Conservation (phyloP, 2,888 invertebrate species). For the Amblyteles armatorius region DNA sequence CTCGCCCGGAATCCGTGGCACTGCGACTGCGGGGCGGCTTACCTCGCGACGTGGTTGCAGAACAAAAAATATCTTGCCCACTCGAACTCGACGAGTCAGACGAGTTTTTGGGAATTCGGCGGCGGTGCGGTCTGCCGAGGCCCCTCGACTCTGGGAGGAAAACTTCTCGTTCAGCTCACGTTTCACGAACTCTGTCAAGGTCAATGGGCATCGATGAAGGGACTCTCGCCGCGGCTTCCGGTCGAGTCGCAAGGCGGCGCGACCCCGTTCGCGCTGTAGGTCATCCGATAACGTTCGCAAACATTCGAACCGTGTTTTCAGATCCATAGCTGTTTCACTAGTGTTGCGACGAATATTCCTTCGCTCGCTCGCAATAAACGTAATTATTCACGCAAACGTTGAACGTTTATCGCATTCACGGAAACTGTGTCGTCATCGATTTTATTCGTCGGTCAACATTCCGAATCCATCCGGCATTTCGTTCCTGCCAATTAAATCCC, state of each 20-base stretch:
- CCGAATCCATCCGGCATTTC: not conserved
- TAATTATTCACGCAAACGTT: too few relatives aligned
- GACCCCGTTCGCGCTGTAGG: slow-evolving; percentile 32
- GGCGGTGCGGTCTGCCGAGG: slow-evolving; percentile 87
- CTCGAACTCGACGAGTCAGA: slow-evolving; percentile 60
- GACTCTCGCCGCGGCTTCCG: slow-evolving; percentile 88
- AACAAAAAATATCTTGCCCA: slow-evolving; percentile 71
- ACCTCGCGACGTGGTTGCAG: slow-evolving; percentile 88
- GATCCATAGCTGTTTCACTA: too few relatives aligned
- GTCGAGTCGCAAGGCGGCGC: slow-evolving; percentile 78
- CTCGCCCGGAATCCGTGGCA: slow-evolving; percentile 93
- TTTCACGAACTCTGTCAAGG: slow-evolving; percentile 91
- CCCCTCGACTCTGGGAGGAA: slow-evolving; percentile 90
- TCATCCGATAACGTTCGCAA: too few relatives aligned
- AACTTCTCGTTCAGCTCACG: slow-evolving; percentile 88
- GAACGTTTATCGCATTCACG: too few relatives aligned
- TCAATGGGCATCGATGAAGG: slow-evolving; percentile 92
- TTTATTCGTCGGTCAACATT: too few relatives aligned
- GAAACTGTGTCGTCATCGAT: too few relatives aligned
- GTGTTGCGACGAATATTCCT: too few relatives aligned
- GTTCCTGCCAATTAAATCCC: slow-evolving; percentile 6
- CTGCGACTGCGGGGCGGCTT: slow-evolving; percentile 91
- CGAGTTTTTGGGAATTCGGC: slow-evolving; percentile 79
- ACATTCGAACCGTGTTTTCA: too few relatives aligned
- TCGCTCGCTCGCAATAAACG: too few relatives aligned